Percentiles rank a stretch among this genome's conserved stretches.
Evolutionary conservation across 2,888 invertebrate genomes (phyloP).

Genomic region (Parapristionchus giblindavisi): DNA sequence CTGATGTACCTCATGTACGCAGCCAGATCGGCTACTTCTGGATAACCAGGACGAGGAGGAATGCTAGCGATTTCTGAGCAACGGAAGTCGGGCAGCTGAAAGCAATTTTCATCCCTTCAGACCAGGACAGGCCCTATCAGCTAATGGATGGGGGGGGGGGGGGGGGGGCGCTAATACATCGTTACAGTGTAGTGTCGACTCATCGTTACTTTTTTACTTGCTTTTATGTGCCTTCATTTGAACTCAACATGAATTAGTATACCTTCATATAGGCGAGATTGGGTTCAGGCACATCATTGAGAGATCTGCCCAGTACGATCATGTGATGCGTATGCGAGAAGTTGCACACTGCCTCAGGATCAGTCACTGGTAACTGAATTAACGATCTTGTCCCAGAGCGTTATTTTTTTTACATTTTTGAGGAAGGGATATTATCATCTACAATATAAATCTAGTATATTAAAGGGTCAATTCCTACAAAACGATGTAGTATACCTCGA

Average conservation of each 20-base stretch:
- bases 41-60: neutral
- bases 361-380: constrained; percentile 23
- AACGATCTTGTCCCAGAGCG: no score
- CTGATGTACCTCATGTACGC: neutral
- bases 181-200: no score
- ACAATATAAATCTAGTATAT: no score
- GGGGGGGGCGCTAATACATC: no score
- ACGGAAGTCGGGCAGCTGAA: neutral
- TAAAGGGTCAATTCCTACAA: no score
- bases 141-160: no score
- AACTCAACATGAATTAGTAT: neutral
- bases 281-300: neutral
- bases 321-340: constrained; percentile 3
- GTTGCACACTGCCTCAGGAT: constrained; percentile 5
- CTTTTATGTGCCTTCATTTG: neutral
- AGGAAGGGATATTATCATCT: no score
- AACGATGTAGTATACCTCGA: no score
- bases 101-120: no score
- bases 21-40: constrained; percentile 18
- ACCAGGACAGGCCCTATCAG: no score
- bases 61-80: no score
- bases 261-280: constrained; percentile 3
- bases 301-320: constrained; percentile 6
- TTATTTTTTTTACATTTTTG: no score
- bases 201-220: neutral